These are phyloP conservation scores for Megaceryle torquata DNA, from an alignment of 2,113 vertebrate genomes.

Conservation along the genomic window DNA sequence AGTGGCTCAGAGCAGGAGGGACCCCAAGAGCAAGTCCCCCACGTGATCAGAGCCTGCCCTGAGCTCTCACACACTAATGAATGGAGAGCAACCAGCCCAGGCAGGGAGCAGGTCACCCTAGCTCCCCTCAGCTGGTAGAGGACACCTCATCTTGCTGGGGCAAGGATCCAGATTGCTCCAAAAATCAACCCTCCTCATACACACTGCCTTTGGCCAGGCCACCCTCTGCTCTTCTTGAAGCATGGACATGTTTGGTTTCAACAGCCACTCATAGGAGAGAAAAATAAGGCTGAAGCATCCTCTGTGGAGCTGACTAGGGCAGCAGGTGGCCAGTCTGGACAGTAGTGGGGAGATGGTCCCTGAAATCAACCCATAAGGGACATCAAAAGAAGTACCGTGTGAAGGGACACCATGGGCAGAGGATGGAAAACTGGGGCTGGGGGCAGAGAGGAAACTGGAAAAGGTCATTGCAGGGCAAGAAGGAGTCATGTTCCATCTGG, in stretches of 20 bases:
- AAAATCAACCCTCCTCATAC: not conserved
- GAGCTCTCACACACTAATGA: not conserved
- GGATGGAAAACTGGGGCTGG: not conserved
- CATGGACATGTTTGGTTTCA: accelerated
- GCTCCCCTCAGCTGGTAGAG: not conserved
- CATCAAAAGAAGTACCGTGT: not conserved
- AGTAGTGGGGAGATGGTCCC: not conserved
- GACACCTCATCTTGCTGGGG: not conserved
- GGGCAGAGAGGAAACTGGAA: not conserved
- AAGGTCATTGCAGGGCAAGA: not conserved
- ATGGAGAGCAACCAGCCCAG: not conserved
- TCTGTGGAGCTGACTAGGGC: not conserved
- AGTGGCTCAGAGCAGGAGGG: not conserved
- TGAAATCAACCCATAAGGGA: not conserved
- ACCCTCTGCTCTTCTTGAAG: not conserved
- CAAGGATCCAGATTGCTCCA: not conserved
- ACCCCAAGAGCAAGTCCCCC: not conserved
- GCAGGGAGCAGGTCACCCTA: not conserved
- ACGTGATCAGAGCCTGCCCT: not conserved
- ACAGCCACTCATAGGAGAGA: not conserved
- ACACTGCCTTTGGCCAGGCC: not conserved
- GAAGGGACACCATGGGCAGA: not conserved
- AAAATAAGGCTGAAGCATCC: not conserved
- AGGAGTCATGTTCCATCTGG: not conserved
- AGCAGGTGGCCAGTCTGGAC: not conserved